Conservation (phyloP, 1,140 invertebrate species). For the Drosophila repletoides region DNA sequence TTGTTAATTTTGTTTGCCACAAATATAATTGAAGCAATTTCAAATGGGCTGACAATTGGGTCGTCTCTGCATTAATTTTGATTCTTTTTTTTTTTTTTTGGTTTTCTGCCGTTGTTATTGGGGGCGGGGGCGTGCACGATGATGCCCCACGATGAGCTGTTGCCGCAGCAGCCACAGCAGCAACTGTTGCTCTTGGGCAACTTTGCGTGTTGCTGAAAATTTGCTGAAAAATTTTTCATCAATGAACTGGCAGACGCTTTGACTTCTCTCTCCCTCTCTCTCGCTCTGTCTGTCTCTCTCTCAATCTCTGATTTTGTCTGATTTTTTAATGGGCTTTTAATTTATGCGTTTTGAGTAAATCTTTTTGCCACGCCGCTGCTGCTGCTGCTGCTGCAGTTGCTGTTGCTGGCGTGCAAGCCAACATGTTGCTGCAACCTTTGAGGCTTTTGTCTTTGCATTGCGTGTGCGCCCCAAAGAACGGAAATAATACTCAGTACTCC, state of each 20-base stretch:
- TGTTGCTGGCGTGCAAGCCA: background rate
- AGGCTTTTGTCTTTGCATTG: slow-evolving; percentile 16
- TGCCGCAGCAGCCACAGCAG: background rate
- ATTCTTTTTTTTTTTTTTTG: slow-evolving; percentile 16
- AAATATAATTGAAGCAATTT: slow-evolving; percentile 71
- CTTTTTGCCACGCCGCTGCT: background rate
- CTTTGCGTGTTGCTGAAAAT: slow-evolving; percentile 63
- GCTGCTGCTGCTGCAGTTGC: slow-evolving; percentile 1
- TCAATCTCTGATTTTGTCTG: background rate
- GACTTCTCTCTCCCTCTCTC: background rate
- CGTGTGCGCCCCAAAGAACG: slow-evolving; percentile 32
- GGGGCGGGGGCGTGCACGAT: slow-evolving; percentile 33
- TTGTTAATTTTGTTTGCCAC: slow-evolving; percentile 19
- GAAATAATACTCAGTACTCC: slow-evolving; percentile 17
- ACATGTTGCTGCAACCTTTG: background rate
- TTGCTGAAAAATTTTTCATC: slow-evolving; percentile 27
- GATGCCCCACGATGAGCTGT: slow-evolving; percentile 22
- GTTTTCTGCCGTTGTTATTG: too few relatives aligned
- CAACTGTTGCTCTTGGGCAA: slow-evolving; percentile 56
- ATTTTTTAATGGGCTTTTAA: slow-evolving; percentile 65
- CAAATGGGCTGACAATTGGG: slow-evolving; percentile 72
- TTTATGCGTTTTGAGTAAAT: slow-evolving; percentile 62
- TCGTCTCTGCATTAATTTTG: slow-evolving; percentile 49
- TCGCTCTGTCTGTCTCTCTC: background rate
- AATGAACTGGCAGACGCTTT: slow-evolving; percentile 24